phyloP scores from a whole-genome alignment of 2,888 invertebrate species.

The Calliopum simillimum region DNA sequence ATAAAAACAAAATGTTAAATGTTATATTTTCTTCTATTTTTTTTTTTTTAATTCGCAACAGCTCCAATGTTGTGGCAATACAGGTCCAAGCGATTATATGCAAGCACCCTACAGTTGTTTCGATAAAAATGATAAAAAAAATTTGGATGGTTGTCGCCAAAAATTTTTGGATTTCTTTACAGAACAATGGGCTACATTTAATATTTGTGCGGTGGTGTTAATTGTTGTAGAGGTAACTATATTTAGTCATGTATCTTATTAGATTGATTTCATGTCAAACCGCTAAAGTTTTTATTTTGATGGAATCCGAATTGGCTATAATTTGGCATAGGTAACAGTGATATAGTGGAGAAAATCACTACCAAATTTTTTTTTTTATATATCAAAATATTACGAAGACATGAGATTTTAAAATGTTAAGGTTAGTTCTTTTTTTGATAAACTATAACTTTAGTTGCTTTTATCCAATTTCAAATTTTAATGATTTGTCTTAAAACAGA shows the following conservation, averaged over 20 bases:
- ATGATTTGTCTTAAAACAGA: too few species aligned
- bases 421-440: too few species aligned
- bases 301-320: background rate
- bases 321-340: too few species aligned
- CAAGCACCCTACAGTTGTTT: slow-evolving; percentile 58
- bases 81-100: slow-evolving; percentile 54
- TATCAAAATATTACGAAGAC: too few species aligned
- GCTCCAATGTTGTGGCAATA: slow-evolving; percentile 61
- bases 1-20: background rate
- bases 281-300: background rate
- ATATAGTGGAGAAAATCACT: too few species aligned
- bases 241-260: too few species aligned
- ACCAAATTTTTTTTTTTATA: too few species aligned
- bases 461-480: too few species aligned
- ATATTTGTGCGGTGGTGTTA: slow-evolving; percentile 52
- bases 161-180: slow-evolving; percentile 58
- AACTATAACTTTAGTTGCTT: too few species aligned
- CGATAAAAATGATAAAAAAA: slow-evolving; percentile 53
- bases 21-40: background rate
- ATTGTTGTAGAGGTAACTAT: slow-evolving; percentile 59
- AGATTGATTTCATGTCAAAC: background rate
- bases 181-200: slow-evolving; percentile 56
- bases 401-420: too few species aligned
- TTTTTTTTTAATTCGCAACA: slow-evolving; percentile 37
- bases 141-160: slow-evolving; percentile 59